Evolutionary conservation across 2,113 vertebrate species (phyloP), one percentile per base, ranked within the genome.

Genomic region (Balaeniceps rex): DNA sequence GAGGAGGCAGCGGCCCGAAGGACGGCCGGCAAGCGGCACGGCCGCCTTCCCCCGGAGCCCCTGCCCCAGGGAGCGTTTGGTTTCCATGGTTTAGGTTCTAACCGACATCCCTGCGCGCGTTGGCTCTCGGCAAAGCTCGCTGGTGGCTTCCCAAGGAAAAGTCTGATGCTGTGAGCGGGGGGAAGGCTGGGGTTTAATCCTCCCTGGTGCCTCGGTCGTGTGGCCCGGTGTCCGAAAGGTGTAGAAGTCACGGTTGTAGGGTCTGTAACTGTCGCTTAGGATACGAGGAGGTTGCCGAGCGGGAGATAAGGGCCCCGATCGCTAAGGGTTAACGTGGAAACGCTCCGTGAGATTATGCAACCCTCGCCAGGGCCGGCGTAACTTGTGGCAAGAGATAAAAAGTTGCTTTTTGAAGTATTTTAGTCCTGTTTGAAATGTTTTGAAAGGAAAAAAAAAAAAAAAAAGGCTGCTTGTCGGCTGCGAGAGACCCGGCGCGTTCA

Each of bases 291-390:
- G 22, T 12, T 55, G 12, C 9, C 2, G 33, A 52, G 54, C 4
- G 5, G 16, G 24, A 36, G 33, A 33, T 42, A 42, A 64, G 57
- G 44, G 29, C 60, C 60, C 36, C 0, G 33, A 1, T 52, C 4
- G 2, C n/a, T 7, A 42, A 38, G 81, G 69, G 47, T 68, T 86
- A 55, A 69, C 2, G 4, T 26, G 47, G 76, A 75, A 69, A 23
- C 4, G 9, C 21, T 14, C 47, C 7, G 26, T 2, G 31, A 22
- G 64, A 12, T 93, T 77, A 65, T 10, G 44, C 57, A 88, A 40
- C 44, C 9, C 34, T 49, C 11, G 2, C 22, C 6, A 11, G 17
- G 3, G 6, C 57, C 21, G 10, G 9, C 3, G 0, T 12, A 22
- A 58, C n/a, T 74, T 21, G 24, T n/a, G 40, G 54, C 11, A 9